phyloP scores from a whole-genome alignment of 2,113 vertebrate genomes.

The Odontesthes bonariensis region DNA sequence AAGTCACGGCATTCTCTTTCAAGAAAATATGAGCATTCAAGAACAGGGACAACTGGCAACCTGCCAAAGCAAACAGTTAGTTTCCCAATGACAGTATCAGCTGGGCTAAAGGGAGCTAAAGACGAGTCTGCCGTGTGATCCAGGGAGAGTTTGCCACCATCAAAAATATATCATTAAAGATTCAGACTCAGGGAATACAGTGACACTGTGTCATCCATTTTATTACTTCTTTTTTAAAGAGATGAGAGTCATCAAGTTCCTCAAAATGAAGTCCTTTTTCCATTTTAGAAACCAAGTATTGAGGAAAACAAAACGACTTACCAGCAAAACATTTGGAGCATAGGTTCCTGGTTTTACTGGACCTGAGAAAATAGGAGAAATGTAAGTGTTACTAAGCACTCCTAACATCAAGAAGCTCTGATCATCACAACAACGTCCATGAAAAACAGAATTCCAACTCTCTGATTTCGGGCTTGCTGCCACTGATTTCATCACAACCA shows the following conservation, averaged over 20 bases:
- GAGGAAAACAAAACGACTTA: constrained; percentile 81
- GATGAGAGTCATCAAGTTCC: no score
- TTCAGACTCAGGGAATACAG: no score
- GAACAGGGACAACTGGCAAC: neutral
- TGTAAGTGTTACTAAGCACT: neutral
- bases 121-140: no score
- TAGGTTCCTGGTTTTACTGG: constrained; percentile 99
- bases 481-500: no score
- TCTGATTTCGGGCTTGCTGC: no score
- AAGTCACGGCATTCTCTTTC: neutral
- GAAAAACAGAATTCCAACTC: no score
- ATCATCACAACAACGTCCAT: no score
- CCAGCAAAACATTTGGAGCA: constrained; percentile 99
- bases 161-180: no score
- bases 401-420: neutral
- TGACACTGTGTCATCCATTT: no score
- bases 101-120: neutral
- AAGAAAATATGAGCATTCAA: neutral
- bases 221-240: no score
- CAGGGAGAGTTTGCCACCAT: no score
- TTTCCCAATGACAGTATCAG: neutral
- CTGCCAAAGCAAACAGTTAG: neutral
- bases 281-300: neutral
- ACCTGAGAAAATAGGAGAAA: constrained; percentile 81
- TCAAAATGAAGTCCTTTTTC: neutral